phyloP scores from a whole-genome alignment of 2,113 vertebrate species.

The Hyperopisus bebe region DNA sequence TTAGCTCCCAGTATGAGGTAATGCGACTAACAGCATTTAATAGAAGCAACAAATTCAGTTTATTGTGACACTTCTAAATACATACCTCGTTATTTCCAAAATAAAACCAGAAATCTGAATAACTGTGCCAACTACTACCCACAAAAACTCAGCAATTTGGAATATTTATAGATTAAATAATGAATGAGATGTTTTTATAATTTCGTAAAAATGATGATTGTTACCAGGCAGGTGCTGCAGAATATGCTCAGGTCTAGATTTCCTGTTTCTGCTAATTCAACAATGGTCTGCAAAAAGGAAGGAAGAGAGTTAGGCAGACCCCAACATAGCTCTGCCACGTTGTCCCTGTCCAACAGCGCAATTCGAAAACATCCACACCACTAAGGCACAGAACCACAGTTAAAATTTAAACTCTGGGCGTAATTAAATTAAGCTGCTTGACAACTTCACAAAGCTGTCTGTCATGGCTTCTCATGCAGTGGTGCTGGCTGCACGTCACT shows the following conservation, averaged over 20 bases:
- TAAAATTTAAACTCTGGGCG: background rate
- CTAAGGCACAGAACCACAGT: background rate
- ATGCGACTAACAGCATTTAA: background rate
- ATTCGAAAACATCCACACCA: background rate
- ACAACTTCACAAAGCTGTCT: background rate
- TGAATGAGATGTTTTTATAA: background rate
- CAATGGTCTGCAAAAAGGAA: slow-evolving; percentile 75
- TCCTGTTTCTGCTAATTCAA: slow-evolving; percentile 95
- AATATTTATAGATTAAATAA: background rate
- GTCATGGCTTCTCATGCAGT: background rate
- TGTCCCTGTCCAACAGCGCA: background rate
- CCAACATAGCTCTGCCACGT: background rate
- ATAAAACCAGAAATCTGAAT: background rate
- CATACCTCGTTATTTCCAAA: background rate
- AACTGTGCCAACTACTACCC: background rate
- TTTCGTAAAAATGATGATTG: slow-evolving; percentile 30
- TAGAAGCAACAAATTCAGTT: background rate
- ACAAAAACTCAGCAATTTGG: background rate
- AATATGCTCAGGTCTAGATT: slow-evolving; percentile 98
- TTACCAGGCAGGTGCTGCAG: slow-evolving; percentile 99
- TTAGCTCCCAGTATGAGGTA: background rate
- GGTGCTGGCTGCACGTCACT: background rate
- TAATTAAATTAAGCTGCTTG: background rate
- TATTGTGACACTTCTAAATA: background rate
- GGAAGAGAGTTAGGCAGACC: background rate